Conservation (phyloP, 2,797 vertebrate species). For the Aythya fuligula region DNA sequence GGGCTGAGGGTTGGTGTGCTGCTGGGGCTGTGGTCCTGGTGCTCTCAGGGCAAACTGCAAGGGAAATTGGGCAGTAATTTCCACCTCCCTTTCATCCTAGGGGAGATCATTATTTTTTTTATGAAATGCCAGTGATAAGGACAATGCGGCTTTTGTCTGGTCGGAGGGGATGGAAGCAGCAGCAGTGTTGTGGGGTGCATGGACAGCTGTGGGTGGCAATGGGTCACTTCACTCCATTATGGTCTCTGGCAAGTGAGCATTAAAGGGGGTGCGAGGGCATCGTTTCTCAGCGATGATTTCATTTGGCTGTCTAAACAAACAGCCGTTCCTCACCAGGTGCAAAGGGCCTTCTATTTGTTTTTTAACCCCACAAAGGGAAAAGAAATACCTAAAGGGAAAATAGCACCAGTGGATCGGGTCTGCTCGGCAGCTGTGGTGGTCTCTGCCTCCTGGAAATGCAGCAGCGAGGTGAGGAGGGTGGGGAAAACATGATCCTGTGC, state of each 20-base stretch:
- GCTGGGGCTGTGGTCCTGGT: too few species aligned
- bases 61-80: conserved; percentile 24
- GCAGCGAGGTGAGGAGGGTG: background rate
- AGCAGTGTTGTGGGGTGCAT: conserved; percentile 35
- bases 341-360: conserved; percentile 38
- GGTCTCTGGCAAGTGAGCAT: conserved; percentile 54
- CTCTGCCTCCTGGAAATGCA: background rate
- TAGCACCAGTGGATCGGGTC: background rate
- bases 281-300: conserved; percentile 54
- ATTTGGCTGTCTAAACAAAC: conserved; percentile 67
- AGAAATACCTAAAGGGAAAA: conserved; percentile 51
- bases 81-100: background rate
- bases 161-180: background rate
- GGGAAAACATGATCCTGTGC: background rate
- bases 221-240: conserved; percentile 69
- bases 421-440: conserved; percentile 7
- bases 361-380: background rate
- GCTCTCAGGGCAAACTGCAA: conserved; percentile 6
- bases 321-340: conserved; percentile 54
- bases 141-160: conserved; percentile 4
- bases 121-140: background rate
- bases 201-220: conserved; percentile 49
- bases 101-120: background rate
- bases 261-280: conserved; percentile 51
- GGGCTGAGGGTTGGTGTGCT: background rate